These are phyloP conservation scores for Aphaenogaster ashmeadi DNA, from an alignment of 1,140 invertebrate species.

Conservation along the genomic window DNA sequence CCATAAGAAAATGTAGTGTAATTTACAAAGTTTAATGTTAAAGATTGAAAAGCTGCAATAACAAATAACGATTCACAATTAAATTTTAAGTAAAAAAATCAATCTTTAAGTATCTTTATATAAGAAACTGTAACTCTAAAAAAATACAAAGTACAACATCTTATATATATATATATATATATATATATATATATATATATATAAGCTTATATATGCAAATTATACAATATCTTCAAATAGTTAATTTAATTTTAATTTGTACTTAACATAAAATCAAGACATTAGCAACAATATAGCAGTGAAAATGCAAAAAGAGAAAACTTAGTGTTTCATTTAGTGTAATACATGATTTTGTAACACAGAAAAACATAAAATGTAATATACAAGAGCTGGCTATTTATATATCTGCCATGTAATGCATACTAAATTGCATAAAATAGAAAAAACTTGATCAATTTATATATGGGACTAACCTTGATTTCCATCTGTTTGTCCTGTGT, in stretches of 20 bases:
- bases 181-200: background rate
- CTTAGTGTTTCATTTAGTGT: background rate
- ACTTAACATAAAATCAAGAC: conserved; percentile 1
- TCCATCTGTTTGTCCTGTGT: conserved; percentile 76
- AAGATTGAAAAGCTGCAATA: background rate
- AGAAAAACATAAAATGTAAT: conserved; percentile 17
- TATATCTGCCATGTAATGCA: background rate
- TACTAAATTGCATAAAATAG: background rate
- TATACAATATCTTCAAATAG: background rate
- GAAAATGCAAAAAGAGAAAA: conserved; percentile 14
- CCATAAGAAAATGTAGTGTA: background rate
- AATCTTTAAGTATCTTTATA: background rate
- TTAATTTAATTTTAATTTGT: background rate
- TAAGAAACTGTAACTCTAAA: background rate
- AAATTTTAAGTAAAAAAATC: background rate
- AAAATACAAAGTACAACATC: background rate
- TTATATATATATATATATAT: too few relatives aligned
- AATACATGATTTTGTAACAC: conserved; percentile 11
- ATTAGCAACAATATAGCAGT: conserved; percentile 19
- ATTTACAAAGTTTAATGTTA: background rate
- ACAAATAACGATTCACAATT: background rate
- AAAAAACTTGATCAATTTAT: background rate
- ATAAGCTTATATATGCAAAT: background rate
- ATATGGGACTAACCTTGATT: conserved; percentile 78
- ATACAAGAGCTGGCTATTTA: conserved; percentile 20